A percentile compares a stretch with the other conserved stretches of the same genome.
phyloP scores from a whole-genome alignment of 1,140 invertebrate species.

The Propsilocerus akamusi region DNA sequence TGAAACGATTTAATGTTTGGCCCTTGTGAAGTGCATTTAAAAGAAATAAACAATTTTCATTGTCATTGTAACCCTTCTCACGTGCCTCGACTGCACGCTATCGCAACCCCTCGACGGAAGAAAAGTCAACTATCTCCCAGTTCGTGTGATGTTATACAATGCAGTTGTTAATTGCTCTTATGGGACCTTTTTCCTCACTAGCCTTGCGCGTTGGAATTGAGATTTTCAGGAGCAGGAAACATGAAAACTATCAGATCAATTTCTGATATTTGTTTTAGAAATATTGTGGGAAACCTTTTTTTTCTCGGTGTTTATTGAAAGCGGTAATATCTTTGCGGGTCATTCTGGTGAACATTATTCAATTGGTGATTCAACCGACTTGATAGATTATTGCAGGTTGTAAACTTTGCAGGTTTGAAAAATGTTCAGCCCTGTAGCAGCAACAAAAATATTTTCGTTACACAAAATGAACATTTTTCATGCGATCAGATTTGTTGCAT shows the following conservation, averaged over 20 bases:
- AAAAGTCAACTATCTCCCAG: background rate
- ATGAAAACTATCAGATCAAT: background rate
- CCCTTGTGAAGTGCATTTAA: background rate
- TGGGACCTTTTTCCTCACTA: background rate
- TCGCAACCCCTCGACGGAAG: background rate
- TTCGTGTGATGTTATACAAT: background rate
- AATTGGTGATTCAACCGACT: too few species aligned
- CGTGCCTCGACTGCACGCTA: background rate
- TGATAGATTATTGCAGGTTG: too few species aligned
- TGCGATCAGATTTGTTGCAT: too few species aligned
- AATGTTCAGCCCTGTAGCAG: too few species aligned
- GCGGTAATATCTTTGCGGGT: too few species aligned
- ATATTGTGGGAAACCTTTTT: too few species aligned
- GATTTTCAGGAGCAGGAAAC: background rate
- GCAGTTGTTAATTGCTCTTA: background rate
- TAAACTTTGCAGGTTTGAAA: too few species aligned
- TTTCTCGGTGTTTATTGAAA: too few species aligned
- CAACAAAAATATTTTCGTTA: too few species aligned
- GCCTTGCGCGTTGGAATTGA: background rate
- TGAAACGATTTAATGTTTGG: background rate
- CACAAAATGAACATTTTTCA: too few species aligned
- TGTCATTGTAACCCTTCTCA: background rate
- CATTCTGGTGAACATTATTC: too few species aligned
- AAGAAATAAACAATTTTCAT: background rate
- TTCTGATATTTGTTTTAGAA: background rate